Evolutionary conservation across 2,113 vertebrate genomes (phyloP).

Genomic region (Phrynocephalus versicolor): DNA sequence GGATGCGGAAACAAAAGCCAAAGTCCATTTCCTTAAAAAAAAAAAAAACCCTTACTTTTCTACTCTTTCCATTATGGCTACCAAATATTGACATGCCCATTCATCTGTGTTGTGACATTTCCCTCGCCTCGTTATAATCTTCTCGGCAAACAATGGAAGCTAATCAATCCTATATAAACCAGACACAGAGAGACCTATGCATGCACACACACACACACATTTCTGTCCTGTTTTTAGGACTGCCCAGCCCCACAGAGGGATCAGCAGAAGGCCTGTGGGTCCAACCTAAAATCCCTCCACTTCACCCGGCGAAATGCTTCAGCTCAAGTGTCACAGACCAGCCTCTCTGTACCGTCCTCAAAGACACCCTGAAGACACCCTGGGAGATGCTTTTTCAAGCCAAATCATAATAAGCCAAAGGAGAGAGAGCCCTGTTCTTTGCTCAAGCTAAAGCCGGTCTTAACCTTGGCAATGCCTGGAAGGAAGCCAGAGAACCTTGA

Average conservation of each 20-base stretch:
- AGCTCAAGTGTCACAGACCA: not conserved
- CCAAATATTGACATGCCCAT: constrained; percentile 55
- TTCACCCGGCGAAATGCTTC: not conserved
- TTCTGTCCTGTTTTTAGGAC: not conserved
- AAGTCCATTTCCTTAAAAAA: not conserved
- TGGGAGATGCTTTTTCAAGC: not conserved
- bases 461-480: not conserved
- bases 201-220: not conserved
- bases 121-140: constrained; percentile 50
- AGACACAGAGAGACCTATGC: not conserved
- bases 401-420: not conserved
- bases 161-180: constrained; percentile 39
- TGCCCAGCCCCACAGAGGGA: constrained; percentile 24
- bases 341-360: not conserved
- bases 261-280: constrained; percentile 9
- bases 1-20: constrained; percentile 40
- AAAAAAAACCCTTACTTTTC: constrained; percentile 18
- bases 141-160: constrained; percentile 50
- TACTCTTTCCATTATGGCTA: constrained; percentile 46
- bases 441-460: not conserved
- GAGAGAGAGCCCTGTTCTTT: not conserved
- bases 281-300: constrained; percentile 14
- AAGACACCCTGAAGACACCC: not conserved
- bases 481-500: not conserved
- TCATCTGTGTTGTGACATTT: constrained; percentile 61